Base-by-base conservation (phyloP, 2,888 invertebrate genomes). In the Noctua fimbriata region DNA sequence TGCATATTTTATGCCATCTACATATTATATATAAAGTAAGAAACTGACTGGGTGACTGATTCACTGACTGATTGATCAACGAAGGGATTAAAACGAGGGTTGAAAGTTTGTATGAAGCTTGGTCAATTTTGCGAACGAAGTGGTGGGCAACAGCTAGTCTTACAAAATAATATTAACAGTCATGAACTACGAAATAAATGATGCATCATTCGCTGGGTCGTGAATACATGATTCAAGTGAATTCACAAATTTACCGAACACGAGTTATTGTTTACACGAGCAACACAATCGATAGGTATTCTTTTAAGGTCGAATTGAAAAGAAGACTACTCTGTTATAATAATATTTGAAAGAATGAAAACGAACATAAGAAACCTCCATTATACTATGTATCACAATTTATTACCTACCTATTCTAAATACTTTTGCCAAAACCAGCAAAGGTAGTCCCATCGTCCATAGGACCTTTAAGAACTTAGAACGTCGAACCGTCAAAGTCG, bases 401-500 rank as follows among this genome's bases (percentile, higher is more conserved):
- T 41, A 41, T 24, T 21, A 16, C 10, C 5, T 21, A 16, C 10
- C 5, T 36, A 18, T 14, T 66, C 24, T 41, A 41, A 66, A 66
- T 44, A 44, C 16, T 66, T 63, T 60, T 74, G 12, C 5, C 2
- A 5, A 36, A 75, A 32, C 24, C 1, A 10, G 18, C 24, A 28
- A 60, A 66, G 52, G 14, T 49, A 72, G 44, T 47, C 12, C 2
- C 36, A 41, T 41, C 63, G 58, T 70, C 47, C 14, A 32, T 65
- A 28, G 18, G 67, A 47, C 73, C 16, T 73, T 69, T 79, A 67
- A 67, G 72, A 79, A 82, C 80, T 83, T 75, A 79, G 80, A 79
- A 70, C 78, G 74, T 86, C 69, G 73, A 82, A 71, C 79, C 44
- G 44, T 79, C 79, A 79, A 84, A 81, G 79, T 83, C 69, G 78